Evolutionary conservation across 2,797 vertebrate genomes (phyloP), one percentile per base, ranked within the genome.

Genomic region (Chelon labrosus): DNA sequence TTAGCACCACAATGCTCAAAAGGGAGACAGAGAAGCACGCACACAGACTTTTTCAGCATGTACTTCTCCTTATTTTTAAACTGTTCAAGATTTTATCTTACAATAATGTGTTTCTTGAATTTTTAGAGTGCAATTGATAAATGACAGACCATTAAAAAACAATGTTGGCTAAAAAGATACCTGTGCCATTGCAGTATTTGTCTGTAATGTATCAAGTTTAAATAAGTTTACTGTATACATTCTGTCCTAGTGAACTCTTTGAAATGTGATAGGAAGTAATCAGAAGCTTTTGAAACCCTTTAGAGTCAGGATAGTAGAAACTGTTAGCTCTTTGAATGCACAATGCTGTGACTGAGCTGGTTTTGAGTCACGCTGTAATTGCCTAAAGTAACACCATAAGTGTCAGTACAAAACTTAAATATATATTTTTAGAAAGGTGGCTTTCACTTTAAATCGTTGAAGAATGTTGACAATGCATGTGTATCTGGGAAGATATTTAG

Each of bases 1-100:
- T 88, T 93, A 93, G 89, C 76, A 65, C 37, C 44, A 52, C 83
- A 65, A 63, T 12, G 50, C 72, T 75, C 61, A 74, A 86, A 88
- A 65, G 76, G 85, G 65, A 91, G 74, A 76, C 46, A 73, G 70
- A 79, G 70, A 83, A 75, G 66, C 79, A 61, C 35, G 51, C 71
- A 70, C 59, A 65, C 44, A 81, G 85, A 91, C 83, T 79, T 58
- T 78, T 88, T 90, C 72, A 42, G 20, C 4, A 56, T 56, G 10
- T 39, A 73, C 16, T 83, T 81, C 75, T 84, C 25, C 31, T 76
- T 71, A 46, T 65, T 80, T 77, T 68, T 54, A 2, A 71, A 74
- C 60, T 25, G 10, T 44, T 42, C 20, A 41, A 75, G 84, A 88
- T 87, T 74, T 67, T 46, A 60, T 82, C 50, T 10, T 46, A 6